Base-by-base conservation (phyloP, 2,797 vertebrate genomes). In the Urophycis tenuis region DNA sequence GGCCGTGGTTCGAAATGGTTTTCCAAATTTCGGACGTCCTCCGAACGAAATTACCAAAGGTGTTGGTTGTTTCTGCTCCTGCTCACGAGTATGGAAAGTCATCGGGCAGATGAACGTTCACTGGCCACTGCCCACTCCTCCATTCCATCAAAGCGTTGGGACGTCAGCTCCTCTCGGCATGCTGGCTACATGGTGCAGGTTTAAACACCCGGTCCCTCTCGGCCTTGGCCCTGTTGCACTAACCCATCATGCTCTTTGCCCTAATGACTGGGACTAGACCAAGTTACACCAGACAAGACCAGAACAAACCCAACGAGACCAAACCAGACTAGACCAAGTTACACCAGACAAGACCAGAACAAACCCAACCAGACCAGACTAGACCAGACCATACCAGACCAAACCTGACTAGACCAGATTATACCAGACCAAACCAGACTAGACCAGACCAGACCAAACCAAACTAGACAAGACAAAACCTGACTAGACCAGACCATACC, bases 181-280 rank as follows among this genome's bases (percentile, higher is more conserved):
- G 30, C 19, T 33, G 29, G 69, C 14, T 33, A 19, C 69, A 31
- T 33, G 69, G 69, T 71, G 29, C 14, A 31, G 69, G 29, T 31
- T 71, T 71, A 71, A 32, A 7, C 19, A 71, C 69, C 32, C 17
- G 3, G 8, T 67, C 25, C 31, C 69, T 71, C 31, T 71, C 1
- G 14, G 5, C 84, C 86, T 79, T 81, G 87, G 91, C 90, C 89
- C 89, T 93, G 86, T 92, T 93, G 92, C 95, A 94, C 90, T 96
- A 94, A 96, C 89, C 91, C 79, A 90, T 92, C 94, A 94, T 95
- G 94, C 93, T 94, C 79, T 95, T 91, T 91, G 88, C 91, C 90
- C 29, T 31, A 19, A 33, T 17, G 69, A 78, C 69, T 30, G 30
- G 7, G 14, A 71, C 30, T 74, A 81, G 74, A 81, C 85, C 82